Evolutionary conservation across 2,113 vertebrate species (phyloP).

Genomic region (Antennarius striatus): DNA sequence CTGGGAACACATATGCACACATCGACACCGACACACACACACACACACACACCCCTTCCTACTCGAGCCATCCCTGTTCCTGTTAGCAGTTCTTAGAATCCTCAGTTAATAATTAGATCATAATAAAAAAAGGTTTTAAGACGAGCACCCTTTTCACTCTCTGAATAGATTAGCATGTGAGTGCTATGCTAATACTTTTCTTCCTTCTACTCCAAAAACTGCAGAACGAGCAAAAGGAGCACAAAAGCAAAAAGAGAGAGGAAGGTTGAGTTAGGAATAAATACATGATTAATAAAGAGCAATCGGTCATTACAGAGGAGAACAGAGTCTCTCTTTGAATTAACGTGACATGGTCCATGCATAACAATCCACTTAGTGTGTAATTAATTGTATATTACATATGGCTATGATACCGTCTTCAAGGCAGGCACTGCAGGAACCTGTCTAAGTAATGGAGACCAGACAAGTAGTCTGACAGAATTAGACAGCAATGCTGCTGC

Average conservation of each 20-base stretch:
- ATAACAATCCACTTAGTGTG: constrained; percentile 49
- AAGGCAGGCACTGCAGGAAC: constrained; percentile 46
- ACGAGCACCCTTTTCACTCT: constrained; percentile 66
- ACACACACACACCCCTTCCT: background rate
- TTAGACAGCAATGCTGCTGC: constrained; percentile 60
- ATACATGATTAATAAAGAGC: constrained; percentile 59
- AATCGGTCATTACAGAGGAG: constrained; percentile 15
- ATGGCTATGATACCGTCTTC: constrained; percentile 36
- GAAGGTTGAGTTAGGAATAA: constrained; percentile 50
- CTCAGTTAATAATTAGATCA: constrained; percentile 79
- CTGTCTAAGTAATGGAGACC: constrained; percentile 62
- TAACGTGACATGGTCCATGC: constrained; percentile 40
- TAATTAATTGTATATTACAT: constrained; percentile 57
- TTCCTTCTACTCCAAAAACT: constrained; percentile 45
- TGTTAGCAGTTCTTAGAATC: constrained; percentile 64
- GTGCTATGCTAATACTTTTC: constrained; percentile 70
- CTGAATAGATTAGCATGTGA: constrained; percentile 74
- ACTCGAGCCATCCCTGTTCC: constrained; percentile 35
- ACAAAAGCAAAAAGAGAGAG: constrained; percentile 21
- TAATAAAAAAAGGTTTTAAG: constrained; percentile 75
- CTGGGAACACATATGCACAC: constrained; percentile 30
- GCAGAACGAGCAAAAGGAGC: constrained; percentile 29
- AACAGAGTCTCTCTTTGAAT: constrained; percentile 26
- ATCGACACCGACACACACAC: no score
- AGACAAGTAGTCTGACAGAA: constrained; percentile 58